Conservation (phyloP, 2,113 vertebrate species). For the Papio anubis region DNA sequence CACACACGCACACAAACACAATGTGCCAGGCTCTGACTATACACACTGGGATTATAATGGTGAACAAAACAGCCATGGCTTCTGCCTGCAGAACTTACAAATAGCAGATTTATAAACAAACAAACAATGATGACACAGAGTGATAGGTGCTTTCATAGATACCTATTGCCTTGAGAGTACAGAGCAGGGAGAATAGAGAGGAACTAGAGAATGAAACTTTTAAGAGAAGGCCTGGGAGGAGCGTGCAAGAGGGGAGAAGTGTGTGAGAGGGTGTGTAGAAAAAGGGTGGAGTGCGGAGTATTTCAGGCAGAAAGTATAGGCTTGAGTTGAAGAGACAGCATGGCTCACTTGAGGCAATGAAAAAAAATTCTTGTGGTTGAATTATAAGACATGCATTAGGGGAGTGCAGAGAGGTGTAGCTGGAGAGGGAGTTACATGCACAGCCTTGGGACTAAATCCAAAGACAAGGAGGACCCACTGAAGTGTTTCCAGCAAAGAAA, state of each 20-base stretch:
- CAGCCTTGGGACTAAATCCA: background rate
- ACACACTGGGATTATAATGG: background rate
- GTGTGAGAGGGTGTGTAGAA: background rate
- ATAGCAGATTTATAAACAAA: conserved; percentile 1
- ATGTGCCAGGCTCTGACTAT: background rate
- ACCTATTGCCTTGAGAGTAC: background rate
- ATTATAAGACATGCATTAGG: background rate
- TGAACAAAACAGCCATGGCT: background rate
- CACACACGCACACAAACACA: background rate
- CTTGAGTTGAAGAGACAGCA: background rate
- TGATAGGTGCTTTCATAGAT: background rate
- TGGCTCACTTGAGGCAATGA: conserved; percentile 29
- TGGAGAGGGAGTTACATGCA: background rate
- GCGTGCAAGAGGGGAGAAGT: background rate
- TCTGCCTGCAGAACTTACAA: background rate
- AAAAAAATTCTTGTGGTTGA: background rate
- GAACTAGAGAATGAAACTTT: background rate
- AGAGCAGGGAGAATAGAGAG: background rate
- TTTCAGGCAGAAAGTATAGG: background rate
- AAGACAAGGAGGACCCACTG: background rate
- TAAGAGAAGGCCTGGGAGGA: background rate
- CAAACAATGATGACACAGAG: background rate
- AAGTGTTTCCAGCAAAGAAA: conserved; percentile 44
- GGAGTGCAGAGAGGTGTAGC: background rate
- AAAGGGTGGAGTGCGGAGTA: background rate